Evolutionary conservation across 2,113 vertebrate genomes (phyloP).

Genomic region (Aldabrachelys gigantea): DNA sequence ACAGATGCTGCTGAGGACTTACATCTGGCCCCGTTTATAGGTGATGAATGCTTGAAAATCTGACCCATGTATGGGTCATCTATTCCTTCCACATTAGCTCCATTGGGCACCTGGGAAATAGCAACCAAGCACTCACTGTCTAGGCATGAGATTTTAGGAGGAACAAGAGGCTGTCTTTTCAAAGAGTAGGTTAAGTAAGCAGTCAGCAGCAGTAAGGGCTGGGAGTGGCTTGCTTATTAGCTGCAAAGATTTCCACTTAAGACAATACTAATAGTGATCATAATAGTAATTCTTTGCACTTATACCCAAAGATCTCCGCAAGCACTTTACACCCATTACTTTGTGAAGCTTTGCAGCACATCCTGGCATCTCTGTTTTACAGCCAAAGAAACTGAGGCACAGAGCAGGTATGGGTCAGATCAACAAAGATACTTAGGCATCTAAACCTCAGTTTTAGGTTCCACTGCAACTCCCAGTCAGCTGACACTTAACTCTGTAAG

Average conservation of each 20-base stretch:
- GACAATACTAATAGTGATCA: not conserved
- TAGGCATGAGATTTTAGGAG: not conserved
- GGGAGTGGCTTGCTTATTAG: not conserved
- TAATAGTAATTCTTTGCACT: not conserved
- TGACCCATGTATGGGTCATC: not conserved
- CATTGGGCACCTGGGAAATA: not conserved
- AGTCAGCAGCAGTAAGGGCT: not conserved
- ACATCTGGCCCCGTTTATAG: not conserved
- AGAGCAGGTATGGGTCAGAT: too few species aligned
- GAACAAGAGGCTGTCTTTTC: not conserved
- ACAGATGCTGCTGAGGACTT: not conserved
- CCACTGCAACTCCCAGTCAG: too few species aligned
- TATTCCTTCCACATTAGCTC: not conserved
- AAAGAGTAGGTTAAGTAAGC: not conserved
- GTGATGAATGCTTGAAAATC: not conserved
- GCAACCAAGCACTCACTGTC: not conserved
- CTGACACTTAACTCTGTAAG: too few species aligned
- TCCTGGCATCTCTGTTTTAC: not conserved
- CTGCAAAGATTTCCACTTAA: too few species aligned
- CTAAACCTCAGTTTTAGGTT: too few species aligned
- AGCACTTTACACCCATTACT: constrained; percentile 16
- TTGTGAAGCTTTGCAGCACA: constrained; percentile 25
- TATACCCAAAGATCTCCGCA: not conserved
- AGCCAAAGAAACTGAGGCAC: not conserved
- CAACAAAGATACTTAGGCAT: too few species aligned